These are phyloP conservation scores for Hedya salicella DNA, from an alignment of 2,888 invertebrate species.

Conservation along the genomic window DNA sequence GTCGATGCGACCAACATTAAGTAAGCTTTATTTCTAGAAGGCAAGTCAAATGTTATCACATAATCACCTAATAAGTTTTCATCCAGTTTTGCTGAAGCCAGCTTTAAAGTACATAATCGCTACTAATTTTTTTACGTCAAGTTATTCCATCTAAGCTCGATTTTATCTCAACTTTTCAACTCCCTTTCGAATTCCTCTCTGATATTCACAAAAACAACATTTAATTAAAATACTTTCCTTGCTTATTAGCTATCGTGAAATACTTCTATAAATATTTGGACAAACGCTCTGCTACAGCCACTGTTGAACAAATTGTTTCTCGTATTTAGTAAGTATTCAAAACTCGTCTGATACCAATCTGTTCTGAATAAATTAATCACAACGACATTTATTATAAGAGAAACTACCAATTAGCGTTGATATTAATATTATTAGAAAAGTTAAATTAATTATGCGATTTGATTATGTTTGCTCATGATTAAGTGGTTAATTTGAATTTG, in stretches of 20 bases:
- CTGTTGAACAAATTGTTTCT: constrained; percentile 73
- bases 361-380: constrained; percentile 73
- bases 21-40: too few species aligned
- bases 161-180: constrained; percentile 45
- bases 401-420: constrained; percentile 67
- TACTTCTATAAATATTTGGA: constrained; percentile 60
- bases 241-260: constrained; percentile 57
- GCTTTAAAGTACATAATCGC: too few species aligned
- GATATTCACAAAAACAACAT: constrained; percentile 46
- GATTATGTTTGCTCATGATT: constrained; percentile 42
- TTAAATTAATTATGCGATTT: constrained; percentile 34
- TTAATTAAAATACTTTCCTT: constrained; percentile 70
- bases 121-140: constrained; percentile 9
- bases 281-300: constrained; percentile 53
- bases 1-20: too few species aligned
- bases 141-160: constrained; percentile 21
- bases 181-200: constrained; percentile 50
- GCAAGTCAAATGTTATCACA: too few species aligned
- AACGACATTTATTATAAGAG: constrained; percentile 65
- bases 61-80: too few species aligned
- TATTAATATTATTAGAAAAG: constrained; percentile 42
- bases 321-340: constrained; percentile 64
- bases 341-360: constrained; percentile 64
- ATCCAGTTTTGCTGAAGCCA: too few species aligned
- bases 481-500: constrained; percentile 29